phyloP scores from a whole-genome alignment of 2,888 invertebrate genomes.

The Pilophorus perplexus region DNA sequence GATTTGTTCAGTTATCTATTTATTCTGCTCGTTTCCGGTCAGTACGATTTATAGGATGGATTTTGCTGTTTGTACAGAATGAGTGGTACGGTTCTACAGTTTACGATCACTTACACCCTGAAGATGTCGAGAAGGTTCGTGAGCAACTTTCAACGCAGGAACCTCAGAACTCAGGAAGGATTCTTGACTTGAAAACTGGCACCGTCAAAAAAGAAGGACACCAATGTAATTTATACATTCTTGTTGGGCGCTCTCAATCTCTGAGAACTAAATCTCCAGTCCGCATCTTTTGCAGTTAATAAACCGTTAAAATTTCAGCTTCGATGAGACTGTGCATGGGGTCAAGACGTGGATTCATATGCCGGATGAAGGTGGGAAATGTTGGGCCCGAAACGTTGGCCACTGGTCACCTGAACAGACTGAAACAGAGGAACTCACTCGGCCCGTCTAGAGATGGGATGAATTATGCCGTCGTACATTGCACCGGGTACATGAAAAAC shows the following conservation, averaged over 20 bases:
- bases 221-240: conserved; percentile 61
- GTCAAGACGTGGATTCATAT: conserved; percentile 96
- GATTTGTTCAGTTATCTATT: too few species aligned
- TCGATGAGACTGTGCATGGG: conserved; percentile 98
- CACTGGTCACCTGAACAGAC: conserved; percentile 77
- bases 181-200: conserved; percentile 95
- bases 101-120: conserved; percentile 95
- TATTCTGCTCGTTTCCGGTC: too few species aligned
- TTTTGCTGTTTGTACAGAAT: conserved; percentile 54
- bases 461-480: conserved; percentile 97
- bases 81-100: conserved; percentile 97
- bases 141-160: conserved; percentile 97
- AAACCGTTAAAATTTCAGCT: conserved; percentile 52
- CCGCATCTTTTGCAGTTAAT: background rate
- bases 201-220: conserved; percentile 99
- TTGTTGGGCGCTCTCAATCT: conserved; percentile 54
- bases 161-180: conserved; percentile 91
- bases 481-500: conserved; percentile 99
- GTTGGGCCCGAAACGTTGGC: conserved; percentile 72
- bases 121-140: conserved; percentile 93
- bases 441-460: conserved; percentile 92
- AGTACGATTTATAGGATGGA: too few species aligned
- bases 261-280: background rate
- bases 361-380: conserved; percentile 95
- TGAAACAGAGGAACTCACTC: conserved; percentile 91